Conservation (phyloP, 2,888 invertebrate genomes). For the Diaperis boleti region DNA sequence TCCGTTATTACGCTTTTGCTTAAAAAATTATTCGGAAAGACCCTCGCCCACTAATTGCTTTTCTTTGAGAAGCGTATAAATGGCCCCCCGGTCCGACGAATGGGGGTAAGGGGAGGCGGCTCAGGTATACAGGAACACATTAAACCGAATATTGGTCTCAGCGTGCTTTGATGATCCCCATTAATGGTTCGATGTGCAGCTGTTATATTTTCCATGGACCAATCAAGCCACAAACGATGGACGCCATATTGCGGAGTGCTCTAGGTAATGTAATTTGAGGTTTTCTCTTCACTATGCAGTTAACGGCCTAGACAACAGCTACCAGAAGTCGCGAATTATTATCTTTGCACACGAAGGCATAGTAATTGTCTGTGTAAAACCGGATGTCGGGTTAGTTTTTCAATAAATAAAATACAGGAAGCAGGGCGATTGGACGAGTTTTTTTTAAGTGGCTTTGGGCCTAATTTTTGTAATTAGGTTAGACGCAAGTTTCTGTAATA, state of each 20-base stretch:
- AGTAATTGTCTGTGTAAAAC: slow-evolving; percentile 17
- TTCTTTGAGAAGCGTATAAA: slow-evolving; percentile 51
- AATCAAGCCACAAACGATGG: slow-evolving; percentile 60
- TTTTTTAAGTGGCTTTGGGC: neutral
- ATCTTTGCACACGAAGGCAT: slow-evolving; percentile 18
- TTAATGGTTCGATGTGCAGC: slow-evolving; percentile 65
- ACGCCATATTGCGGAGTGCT: slow-evolving; percentile 63
- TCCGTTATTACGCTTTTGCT: slow-evolving; percentile 9
- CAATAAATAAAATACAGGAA: no score
- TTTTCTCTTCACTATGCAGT: slow-evolving; percentile 49
- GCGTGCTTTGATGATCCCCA: slow-evolving; percentile 62
- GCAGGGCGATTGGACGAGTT: neutral
- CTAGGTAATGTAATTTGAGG: slow-evolving; percentile 56
- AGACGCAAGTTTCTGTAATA: no score
- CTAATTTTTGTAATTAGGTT: neutral
- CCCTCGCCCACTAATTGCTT: slow-evolving; percentile 46
- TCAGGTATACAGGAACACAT: slow-evolving; percentile 54
- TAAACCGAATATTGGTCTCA: slow-evolving; percentile 60
- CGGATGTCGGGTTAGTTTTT: slow-evolving; percentile 10
- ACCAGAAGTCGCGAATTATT: slow-evolving; percentile 37
- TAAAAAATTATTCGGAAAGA: slow-evolving; percentile 19
- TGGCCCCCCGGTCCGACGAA: slow-evolving; percentile 41
- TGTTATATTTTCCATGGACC: slow-evolving; percentile 66
- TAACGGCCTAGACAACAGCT: slow-evolving; percentile 34
- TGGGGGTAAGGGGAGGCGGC: slow-evolving; percentile 31